phyloP scores from a whole-genome alignment of 2,888 invertebrate species.

The Conomelus anceps region DNA sequence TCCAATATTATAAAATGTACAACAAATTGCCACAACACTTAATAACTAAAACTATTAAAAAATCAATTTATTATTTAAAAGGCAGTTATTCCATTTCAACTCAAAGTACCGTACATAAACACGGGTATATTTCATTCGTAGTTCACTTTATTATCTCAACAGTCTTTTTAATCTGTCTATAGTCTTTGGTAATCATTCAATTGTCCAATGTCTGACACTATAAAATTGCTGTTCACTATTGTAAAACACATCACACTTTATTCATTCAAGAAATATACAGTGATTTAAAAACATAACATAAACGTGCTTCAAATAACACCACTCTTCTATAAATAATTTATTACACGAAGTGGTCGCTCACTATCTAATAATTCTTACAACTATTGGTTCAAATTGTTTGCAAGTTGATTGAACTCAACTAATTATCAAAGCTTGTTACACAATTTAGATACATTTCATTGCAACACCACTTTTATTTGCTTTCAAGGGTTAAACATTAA shows the following conservation, averaged over 20 bases:
- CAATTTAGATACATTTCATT: no score
- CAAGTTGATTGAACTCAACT: no score
- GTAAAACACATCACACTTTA: not conserved
- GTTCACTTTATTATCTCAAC: not conserved
- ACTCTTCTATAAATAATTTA: not conserved
- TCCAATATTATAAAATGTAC: not conserved
- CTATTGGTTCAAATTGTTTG: not conserved
- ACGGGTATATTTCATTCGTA: not conserved
- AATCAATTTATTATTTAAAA: not conserved
- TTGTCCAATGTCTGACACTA: not conserved
- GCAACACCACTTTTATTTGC: no score
- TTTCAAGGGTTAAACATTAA: no score
- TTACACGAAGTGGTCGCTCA: not conserved
- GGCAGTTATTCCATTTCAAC: not conserved
- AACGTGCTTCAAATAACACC: not conserved
- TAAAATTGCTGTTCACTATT: not conserved
- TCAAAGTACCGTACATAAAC: not conserved
- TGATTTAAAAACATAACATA: not conserved
- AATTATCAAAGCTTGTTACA: no score
- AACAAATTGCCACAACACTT: not conserved
- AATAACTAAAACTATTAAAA: not conserved
- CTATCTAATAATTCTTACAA: not conserved
- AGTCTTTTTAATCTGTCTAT: not conserved
- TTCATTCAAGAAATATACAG: not conserved
- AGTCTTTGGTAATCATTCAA: not conserved